phyloP scores from a whole-genome alignment of 2,888 invertebrate species.

The Cremastinae sp. region DNA sequence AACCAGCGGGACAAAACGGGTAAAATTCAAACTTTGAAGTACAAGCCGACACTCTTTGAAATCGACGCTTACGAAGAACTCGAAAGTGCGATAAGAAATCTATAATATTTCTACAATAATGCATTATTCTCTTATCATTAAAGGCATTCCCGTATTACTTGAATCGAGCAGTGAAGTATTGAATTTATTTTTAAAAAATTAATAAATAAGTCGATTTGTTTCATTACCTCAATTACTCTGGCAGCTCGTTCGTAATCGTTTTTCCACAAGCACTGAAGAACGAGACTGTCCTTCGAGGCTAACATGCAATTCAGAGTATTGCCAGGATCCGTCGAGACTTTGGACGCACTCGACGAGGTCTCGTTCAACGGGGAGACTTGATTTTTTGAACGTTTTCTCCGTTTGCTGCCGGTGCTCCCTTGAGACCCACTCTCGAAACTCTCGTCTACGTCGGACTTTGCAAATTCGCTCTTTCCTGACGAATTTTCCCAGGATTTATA shows the following conservation, averaged over 20 bases:
- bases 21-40: constrained; percentile 73
- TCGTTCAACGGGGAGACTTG: constrained; percentile 25
- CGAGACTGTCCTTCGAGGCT: constrained; percentile 87
- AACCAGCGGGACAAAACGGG: constrained; percentile 58
- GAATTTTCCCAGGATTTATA: constrained; percentile 68
- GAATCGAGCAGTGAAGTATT: too few species aligned
- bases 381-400: constrained; percentile 78
- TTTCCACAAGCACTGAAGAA: constrained; percentile 88
- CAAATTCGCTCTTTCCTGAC: constrained; percentile 66
- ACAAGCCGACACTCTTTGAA: constrained; percentile 83
- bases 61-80: constrained; percentile 83
- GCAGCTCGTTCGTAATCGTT: constrained; percentile 88
- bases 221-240: constrained; percentile 91
- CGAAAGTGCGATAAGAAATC: constrained; percentile 82
- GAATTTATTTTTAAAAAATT: neutral
- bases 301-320: constrained; percentile 87
- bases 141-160: too few species aligned
- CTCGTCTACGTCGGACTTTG: constrained; percentile 68
- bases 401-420: constrained; percentile 80
- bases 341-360: constrained; percentile 10
- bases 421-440: constrained; percentile 76
- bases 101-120: constrained; percentile 72
- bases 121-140: too few species aligned
- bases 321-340: constrained; percentile 67
- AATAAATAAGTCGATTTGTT: too few species aligned